Conservation (phyloP, 2,797 vertebrate genomes). For the Pogonophryne albipinna region DNA sequence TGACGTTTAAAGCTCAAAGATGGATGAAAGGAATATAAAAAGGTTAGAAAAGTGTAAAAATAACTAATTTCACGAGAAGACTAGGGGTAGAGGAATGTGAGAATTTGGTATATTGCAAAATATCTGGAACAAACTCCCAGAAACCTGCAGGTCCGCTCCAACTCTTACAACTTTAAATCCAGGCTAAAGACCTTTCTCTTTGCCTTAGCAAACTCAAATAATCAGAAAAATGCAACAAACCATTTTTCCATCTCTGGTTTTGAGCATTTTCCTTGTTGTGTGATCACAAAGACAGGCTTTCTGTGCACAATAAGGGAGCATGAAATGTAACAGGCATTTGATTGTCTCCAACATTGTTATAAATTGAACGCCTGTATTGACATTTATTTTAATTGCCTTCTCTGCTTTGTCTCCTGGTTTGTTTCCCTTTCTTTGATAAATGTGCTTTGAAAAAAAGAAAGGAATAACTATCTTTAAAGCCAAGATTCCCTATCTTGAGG, state of each 20-base stretch:
- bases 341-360: not conserved
- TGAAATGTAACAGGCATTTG: not conserved
- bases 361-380: constrained; percentile 5
- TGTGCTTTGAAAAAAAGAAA: not conserved
- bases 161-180: too few relatives aligned
- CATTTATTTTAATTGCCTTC: not conserved
- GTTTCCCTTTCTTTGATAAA: not conserved
- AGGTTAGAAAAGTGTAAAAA: too few relatives aligned
- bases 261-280: not conserved
- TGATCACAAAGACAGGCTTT: not conserved
- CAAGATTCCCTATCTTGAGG: not conserved
- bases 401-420: not conserved
- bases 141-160: too few relatives aligned
- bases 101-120: too few relatives aligned
- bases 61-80: too few relatives aligned
- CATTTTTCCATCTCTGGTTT: not conserved
- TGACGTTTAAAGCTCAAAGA: too few relatives aligned
- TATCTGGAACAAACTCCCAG: too few relatives aligned
- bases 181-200: too few relatives aligned
- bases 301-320: not conserved
- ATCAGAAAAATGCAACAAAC: not conserved
- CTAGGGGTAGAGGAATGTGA: too few relatives aligned
- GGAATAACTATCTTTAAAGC: not conserved
- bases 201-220: too few relatives aligned
- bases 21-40: too few relatives aligned